Percentiles rank a stretch among this genome's conserved stretches.
Conservation (phyloP, 2,113 vertebrate species). For the Gambusia affinis region DNA sequence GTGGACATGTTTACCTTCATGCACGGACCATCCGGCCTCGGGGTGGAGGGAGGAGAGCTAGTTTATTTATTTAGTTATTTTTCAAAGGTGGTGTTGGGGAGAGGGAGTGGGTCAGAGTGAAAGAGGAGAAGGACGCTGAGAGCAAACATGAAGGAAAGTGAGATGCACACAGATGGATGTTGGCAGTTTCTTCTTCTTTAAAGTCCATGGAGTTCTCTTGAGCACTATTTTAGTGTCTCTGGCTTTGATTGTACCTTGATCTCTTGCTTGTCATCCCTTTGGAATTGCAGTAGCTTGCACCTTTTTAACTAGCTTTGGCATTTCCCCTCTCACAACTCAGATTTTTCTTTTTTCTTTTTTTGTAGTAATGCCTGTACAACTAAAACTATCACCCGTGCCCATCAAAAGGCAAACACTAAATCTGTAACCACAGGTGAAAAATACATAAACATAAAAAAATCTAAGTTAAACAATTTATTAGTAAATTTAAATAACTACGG, state of each 20-base stretch:
- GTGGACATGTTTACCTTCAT: slow-evolving; percentile 83
- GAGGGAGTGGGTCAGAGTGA: slow-evolving; percentile 35
- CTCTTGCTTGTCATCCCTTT: slow-evolving; percentile 36
- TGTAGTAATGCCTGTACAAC: too few relatives aligned
- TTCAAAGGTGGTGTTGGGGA: slow-evolving; percentile 12
- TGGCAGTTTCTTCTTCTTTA: slow-evolving; percentile 55
- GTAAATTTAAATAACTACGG: too few relatives aligned
- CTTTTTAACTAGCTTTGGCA: slow-evolving; percentile 17
- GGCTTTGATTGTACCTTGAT: slow-evolving; percentile 52
- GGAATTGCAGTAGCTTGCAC: slow-evolving; percentile 31
- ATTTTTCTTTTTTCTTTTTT: too few relatives aligned
- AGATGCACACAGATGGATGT: slow-evolving; percentile 60
- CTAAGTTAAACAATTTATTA: too few relatives aligned
- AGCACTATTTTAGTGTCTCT: slow-evolving; percentile 49
- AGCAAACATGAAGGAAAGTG: slow-evolving; percentile 47
- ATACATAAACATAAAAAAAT: too few relatives aligned
- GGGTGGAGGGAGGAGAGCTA: slow-evolving; percentile 44
- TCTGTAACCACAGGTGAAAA: too few relatives aligned
- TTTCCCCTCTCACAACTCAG: slow-evolving; percentile 32
- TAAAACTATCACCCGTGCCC: too few relatives aligned
- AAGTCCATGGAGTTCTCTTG: slow-evolving; percentile 50
- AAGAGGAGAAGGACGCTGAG: slow-evolving; percentile 48
- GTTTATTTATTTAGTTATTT: slow-evolving; percentile 52
- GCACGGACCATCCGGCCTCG: slow-evolving; percentile 62
- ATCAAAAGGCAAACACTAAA: too few relatives aligned